These are phyloP conservation scores for Philereme vetulata DNA, from an alignment of 2,888 invertebrate genomes.

Conservation along the genomic window DNA sequence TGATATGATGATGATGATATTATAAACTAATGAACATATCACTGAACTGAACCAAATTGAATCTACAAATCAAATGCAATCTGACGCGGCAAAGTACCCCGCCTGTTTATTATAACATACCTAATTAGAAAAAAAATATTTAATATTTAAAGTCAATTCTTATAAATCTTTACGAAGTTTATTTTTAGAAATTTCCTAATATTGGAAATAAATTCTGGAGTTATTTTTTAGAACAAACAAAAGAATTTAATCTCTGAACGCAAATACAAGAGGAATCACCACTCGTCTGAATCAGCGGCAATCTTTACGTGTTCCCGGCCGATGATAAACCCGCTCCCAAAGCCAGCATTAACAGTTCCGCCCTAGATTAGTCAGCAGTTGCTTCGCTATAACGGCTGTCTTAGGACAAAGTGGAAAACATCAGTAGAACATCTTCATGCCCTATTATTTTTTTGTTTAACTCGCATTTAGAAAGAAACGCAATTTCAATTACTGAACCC, in stretches of 20 bases:
- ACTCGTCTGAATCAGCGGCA: background rate
- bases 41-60: no score
- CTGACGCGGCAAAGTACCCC: no score
- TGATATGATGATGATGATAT: no score
- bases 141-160: no score
- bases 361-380: background rate
- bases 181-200: no score
- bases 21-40: no score
- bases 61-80: no score
- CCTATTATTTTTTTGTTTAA: background rate
- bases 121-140: no score
- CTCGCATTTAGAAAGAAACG: background rate
- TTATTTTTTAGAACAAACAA: background rate
- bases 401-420: background rate
- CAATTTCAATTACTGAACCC: no score
- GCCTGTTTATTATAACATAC: no score
- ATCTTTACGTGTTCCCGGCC: slow-evolving; percentile 7
- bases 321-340: slow-evolving; percentile 7
- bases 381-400: background rate
- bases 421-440: background rate
- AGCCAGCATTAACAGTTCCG: slow-evolving; percentile 4
- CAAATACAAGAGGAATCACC: background rate
- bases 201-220: no score
- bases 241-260: background rate
- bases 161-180: no score